Percentiles rank a stretch among this genome's conserved stretches.
These are phyloP conservation scores for Drosophila pandora DNA, from an alignment of 1,140 invertebrate species.

Conservation along the genomic window DNA sequence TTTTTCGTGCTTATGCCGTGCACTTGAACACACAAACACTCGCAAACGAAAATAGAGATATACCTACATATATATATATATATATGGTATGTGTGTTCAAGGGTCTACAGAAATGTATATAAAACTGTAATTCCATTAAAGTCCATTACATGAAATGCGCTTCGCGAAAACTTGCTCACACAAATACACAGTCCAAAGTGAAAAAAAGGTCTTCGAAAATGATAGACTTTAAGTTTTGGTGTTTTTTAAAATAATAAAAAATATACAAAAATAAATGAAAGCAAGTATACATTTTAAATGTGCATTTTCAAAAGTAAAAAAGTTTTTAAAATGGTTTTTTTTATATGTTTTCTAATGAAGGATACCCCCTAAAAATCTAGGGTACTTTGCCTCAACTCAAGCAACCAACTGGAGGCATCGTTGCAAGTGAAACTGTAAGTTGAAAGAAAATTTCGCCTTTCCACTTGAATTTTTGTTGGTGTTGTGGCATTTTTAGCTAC, in stretches of 20 bases:
- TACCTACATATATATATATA: conserved; percentile 15
- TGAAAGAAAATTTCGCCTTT: conserved; percentile 54
- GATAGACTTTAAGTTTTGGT: neutral
- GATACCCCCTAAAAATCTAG: neutral
- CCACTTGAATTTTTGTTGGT: conserved; percentile 51
- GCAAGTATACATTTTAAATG: too few relatives aligned
- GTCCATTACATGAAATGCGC: conserved; percentile 76
- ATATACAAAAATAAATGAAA: too few relatives aligned
- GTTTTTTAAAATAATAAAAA: neutral
- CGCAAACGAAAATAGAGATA: conserved; percentile 1
- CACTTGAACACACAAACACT: conserved; percentile 25
- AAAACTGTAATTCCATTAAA: conserved; percentile 81
- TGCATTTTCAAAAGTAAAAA: too few relatives aligned
- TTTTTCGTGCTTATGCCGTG: conserved; percentile 53
- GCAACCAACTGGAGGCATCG: conserved; percentile 27
- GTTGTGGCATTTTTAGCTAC: conserved; percentile 19
- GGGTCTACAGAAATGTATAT: conserved; percentile 53
- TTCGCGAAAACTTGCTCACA: conserved; percentile 34
- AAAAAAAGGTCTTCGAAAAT: neutral
- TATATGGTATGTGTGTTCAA: conserved; percentile 34
- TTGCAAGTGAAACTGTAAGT: conserved; percentile 47
- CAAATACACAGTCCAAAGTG: conserved; percentile 1
- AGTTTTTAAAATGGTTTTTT: too few relatives aligned
- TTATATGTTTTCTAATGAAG: neutral
- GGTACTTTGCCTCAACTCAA: conserved; percentile 25